phyloP scores from a whole-genome alignment of 2,888 invertebrate species.

The Cephus rjabovi region DNA sequence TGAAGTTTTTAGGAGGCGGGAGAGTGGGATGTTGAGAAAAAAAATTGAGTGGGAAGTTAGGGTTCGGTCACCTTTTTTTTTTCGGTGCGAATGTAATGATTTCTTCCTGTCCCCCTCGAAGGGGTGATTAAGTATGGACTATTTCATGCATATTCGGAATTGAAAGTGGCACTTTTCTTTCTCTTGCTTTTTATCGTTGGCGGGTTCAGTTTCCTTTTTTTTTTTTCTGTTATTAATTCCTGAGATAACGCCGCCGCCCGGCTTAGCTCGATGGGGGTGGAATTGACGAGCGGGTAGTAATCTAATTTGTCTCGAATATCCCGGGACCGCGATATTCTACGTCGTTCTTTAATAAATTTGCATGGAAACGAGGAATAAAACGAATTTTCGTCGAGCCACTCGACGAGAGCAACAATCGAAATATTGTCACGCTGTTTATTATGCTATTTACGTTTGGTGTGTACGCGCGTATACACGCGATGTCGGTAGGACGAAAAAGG shows the following conservation, averaged over 20 bases:
- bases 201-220: too few species aligned
- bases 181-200: constrained; percentile 18
- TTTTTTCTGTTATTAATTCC: constrained; percentile 40
- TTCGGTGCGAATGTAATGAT: background rate
- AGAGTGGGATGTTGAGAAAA: background rate
- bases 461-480: too few species aligned
- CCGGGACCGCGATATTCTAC: constrained; percentile 35
- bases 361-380: constrained; percentile 43
- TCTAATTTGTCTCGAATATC: constrained; percentile 50
- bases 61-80: background rate
- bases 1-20: too few species aligned
- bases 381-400: background rate
- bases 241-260: constrained; percentile 35
- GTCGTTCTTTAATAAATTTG: constrained; percentile 53
- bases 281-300: constrained; percentile 53
- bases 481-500: too few species aligned
- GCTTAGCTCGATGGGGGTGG: constrained; percentile 20
- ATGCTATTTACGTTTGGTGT: background rate
- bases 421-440: background rate
- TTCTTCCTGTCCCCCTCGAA: background rate
- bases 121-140: background rate
- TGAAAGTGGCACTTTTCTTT: constrained; percentile 40
- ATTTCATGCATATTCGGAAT: constrained; percentile 46
- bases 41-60: constrained; percentile 1
- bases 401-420: background rate